Base-by-base conservation (phyloP, 2,113 vertebrate genomes). In the Callipepla californica region DNA sequence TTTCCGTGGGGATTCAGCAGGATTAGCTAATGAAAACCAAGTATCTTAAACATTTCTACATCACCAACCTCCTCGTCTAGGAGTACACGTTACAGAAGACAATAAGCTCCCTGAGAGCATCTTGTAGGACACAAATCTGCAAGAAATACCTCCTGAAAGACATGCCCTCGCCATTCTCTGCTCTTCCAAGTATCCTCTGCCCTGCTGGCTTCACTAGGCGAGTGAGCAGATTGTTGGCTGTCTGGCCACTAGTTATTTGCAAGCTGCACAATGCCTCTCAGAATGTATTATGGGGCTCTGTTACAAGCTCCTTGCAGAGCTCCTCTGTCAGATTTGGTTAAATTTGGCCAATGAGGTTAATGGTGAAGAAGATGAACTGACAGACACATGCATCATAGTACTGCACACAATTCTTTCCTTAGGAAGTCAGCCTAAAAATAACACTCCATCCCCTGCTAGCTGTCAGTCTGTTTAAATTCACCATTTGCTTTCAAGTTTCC, bases 341-440 rank as follows among this genome's bases (percentile, higher is more conserved):
- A 87, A 95, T 73, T 21, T 80, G 85, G 85, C 45, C 75, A 77
- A 13, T 11, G 62, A 85, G 75, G 53, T 36, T 94, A 92, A 76
- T 1, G 22, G 66, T 36, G 67, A 85, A 63, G 58, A 58, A 89
- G 81, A 65, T 2, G 12, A 92, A 68, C 84, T 80, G 90, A 91
- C 79, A 91, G 87, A 69, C 67, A 66, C 85, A 84, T 19, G 84
- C 53, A 85, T 82, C 78, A 53, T 0, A 0, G 50, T 66, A 68
- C 63, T 25, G 62, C 63, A 73, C 26, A 69, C 36, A 79, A 61
- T 36, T 61, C 63, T 62, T 58, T 95, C 70, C 63, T 89, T 73
- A 50, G 67, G 58, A 80, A 87, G 80, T 2, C 50, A 69, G 80
- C 21, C 70, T 95, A 93, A 94, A 96, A 94, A 79, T 92, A 96